Base-by-base conservation (phyloP, 2,797 vertebrate species). In the Urosaurus nigricauda region DNA sequence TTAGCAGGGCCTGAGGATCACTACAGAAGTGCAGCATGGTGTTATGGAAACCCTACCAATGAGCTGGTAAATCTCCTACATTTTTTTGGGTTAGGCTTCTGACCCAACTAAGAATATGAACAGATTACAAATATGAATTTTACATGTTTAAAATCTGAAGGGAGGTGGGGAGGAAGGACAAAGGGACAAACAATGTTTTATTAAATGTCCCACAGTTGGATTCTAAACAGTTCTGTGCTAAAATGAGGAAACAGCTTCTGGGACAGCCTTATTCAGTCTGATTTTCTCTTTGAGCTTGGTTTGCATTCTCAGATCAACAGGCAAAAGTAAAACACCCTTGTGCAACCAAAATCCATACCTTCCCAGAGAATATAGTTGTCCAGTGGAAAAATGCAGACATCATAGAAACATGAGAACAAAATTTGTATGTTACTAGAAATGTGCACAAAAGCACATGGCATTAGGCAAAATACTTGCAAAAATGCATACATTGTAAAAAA, bases 201-300 rank as follows among this genome's bases (percentile, higher is more conserved):
- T 7, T 43, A 58, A 85, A 85, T 17, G 14, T 4, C 9, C 4
- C 81, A 26, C 12, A 21, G 16, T 11, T 51, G 68, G 47, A 51
- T 71, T n/a, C 82, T 83, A 47, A 83, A 71, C 65, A 84, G 65
- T 71, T 84, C 7, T 70, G 65, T 68, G 32, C 71, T 73, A 35
- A 73, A n/a, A n/a, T n/a, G n/a, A n/a, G n/a, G n/a, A n/a, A n/a
- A n/a, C n/a, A n/a, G 58, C 17, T 58, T 58, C 58, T 58, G 17
- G n/a, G 53, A 37, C 56, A 24, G 51, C 7, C 11, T 37, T 80
- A 35, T 82, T 65, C 13, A 82, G 13, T 40, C 37, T 65, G 56
- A 11, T 26, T 63, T 35, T 65, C 37, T 14, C 2, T 35, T 8
- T 63, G 37, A 82, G 37, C 60, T 60, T 60, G 4, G 37, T 53